Base-by-base conservation (phyloP, 2,888 invertebrate species). In the Mesorhabditis spiculigera region DNA sequence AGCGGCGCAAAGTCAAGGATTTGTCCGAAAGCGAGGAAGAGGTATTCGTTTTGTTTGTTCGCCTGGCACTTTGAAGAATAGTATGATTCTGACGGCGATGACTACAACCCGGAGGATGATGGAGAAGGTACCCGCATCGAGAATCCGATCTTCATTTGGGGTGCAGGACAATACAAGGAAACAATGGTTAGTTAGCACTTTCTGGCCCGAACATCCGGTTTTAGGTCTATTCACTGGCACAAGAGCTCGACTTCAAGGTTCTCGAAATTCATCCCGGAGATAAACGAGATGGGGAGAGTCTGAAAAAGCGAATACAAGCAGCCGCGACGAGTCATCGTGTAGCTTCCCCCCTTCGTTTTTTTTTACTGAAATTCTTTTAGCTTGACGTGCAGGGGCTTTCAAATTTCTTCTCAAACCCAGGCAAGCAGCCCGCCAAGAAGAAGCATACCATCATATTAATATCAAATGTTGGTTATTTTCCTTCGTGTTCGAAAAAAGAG, bases 181-280 rank as follows among this genome's bases (percentile, higher is more conserved):
- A 13, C n/a, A n/a, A 13, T n/a, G 58, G 58, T 50, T 13, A 50
- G 58, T n/a, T 50, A 28, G 28, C 28, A 28, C 28, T 28, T 28
- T 28, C 28, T 28, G 28, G 28, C 1, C 28, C 28, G 1, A 28
- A 28, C 28, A 28, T 28, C 28, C 28, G 28, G 28, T 50, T 50
- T 50, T 50, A 50, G 58, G n/a, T 50, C 8, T 50, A 50, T 50
- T n/a, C 10, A 13, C n/a, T 50, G 1, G 58, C 58, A 13, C 10
- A 50, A n/a, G 10, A 50, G 58, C n/a, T 10, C n/a, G 10, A n/a
- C n/a, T 50, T 50, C n/a, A 50, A 50, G n/a, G n/a, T 50, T n/a
- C 58, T 50, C 58, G 58, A 50, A n/a, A 10, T 50, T 50, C 58
- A 50, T 50, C 8, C 58, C n/a, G 58, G 58, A 50, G 58, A 50